phyloP scores from a whole-genome alignment of 2,888 invertebrate species.

The Brachycybe producta region DNA sequence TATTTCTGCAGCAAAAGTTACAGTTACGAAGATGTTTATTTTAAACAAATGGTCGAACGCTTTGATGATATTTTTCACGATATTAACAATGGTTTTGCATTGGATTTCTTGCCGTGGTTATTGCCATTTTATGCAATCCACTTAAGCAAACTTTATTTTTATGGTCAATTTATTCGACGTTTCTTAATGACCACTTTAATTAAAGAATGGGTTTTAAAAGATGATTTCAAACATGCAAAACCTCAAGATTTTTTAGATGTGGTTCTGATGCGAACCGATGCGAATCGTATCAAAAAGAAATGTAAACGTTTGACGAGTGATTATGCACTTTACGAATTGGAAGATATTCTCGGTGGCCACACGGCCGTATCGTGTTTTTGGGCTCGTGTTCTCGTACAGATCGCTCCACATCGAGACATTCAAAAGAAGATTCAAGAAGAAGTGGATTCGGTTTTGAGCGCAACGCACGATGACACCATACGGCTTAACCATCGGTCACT shows the following conservation, averaged over 20 bases:
- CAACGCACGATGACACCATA: slow-evolving; percentile 44
- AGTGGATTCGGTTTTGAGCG: neutral
- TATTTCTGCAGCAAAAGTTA: slow-evolving; percentile 73
- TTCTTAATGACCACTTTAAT: slow-evolving; percentile 49
- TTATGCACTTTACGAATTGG: slow-evolving; percentile 29
- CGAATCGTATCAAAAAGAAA: slow-evolving; percentile 25
- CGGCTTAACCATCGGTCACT: neutral
- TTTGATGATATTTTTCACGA: slow-evolving; percentile 86
- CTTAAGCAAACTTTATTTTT: slow-evolving; percentile 49
- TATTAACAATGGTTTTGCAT: slow-evolving; percentile 74
- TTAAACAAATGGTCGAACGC: slow-evolving; percentile 50
- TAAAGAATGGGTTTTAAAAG: slow-evolving; percentile 23
- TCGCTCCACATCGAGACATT: slow-evolving; percentile 7
- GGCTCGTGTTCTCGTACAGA: slow-evolving; percentile 14
- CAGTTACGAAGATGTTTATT: slow-evolving; percentile 44
- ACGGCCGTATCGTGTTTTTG: slow-evolving; percentile 62
- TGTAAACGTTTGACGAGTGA: slow-evolving; percentile 16
- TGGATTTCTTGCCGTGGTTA: slow-evolving; percentile 74
- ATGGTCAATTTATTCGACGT: slow-evolving; percentile 55
- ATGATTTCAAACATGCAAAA: slow-evolving; percentile 27
- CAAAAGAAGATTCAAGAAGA: slow-evolving; percentile 13
- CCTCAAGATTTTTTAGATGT: slow-evolving; percentile 70
- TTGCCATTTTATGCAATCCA: slow-evolving; percentile 56
- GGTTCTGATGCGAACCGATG: slow-evolving; percentile 38
- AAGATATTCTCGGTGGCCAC: slow-evolving; percentile 78